Percentiles rank a stretch among this genome's conserved stretches.
These are phyloP conservation scores for Folsomia candida DNA, from an alignment of 2,888 invertebrate species.

Conservation along the genomic window DNA sequence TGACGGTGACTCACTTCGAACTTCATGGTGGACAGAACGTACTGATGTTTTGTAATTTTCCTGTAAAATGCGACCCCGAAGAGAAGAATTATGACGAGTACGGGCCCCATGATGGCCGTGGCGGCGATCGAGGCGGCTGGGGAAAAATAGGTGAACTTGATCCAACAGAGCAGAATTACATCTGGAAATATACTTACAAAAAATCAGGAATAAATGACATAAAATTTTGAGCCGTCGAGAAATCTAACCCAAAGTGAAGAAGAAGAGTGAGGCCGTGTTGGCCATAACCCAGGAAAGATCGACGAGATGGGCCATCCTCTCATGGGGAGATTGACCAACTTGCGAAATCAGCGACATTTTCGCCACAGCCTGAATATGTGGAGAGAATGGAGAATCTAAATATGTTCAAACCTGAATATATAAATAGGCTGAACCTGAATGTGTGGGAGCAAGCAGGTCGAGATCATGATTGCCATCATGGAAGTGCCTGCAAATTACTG, in stretches of 20 bases:
- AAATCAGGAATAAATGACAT: too few relatives aligned
- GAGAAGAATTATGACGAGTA: conserved; percentile 43
- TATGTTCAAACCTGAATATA: too few relatives aligned
- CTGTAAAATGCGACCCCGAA: conserved; percentile 45
- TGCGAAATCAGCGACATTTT: conserved; percentile 38
- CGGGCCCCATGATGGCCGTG: conserved; percentile 43
- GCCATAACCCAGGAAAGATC: conserved; percentile 46
- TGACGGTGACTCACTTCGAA: conserved; percentile 3
- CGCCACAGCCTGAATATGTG: conserved; percentile 41
- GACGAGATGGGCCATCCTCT: conserved; percentile 40
- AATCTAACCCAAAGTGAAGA: conserved; percentile 43
- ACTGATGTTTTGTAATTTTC: conserved; percentile 16
- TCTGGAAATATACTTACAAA: conserved; percentile 17
- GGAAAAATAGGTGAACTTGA: conserved; percentile 43
- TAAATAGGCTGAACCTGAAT: too few relatives aligned
- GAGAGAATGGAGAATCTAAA: too few relatives aligned
- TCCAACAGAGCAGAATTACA: conserved; percentile 47
- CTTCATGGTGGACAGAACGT: conserved; percentile 11
- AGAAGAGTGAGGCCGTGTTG: conserved; percentile 43
- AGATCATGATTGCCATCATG: conserved; percentile 43
- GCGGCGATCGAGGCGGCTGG: conserved; percentile 31
- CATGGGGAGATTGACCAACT: conserved; percentile 43
- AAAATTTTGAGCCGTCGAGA: too few relatives aligned
- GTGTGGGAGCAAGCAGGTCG: conserved; percentile 38
- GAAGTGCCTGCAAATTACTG: too few relatives aligned